phyloP scores from a whole-genome alignment of 2,888 invertebrate genomes.

The Gymnosoma rotundatum region DNA sequence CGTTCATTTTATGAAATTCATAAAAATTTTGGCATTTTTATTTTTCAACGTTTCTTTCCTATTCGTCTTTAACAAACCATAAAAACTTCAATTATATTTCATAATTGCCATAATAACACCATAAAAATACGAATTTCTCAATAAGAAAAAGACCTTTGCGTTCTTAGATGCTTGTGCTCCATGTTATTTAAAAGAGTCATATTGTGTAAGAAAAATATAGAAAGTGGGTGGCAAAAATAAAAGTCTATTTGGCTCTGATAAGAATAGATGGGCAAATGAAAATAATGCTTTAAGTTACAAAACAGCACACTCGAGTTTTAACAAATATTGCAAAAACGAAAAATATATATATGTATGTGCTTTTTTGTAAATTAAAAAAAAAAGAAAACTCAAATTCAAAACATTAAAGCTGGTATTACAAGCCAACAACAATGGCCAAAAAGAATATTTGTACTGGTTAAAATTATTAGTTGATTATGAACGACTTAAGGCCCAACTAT shows the following conservation, averaged over 20 bases:
- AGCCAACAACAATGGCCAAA: slow-evolving; percentile 43
- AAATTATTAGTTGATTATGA: not conserved
- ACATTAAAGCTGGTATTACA: slow-evolving; percentile 30
- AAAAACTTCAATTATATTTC: slow-evolving; percentile 70
- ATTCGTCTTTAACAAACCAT: slow-evolving; percentile 56
- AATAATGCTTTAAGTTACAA: slow-evolving; percentile 14
- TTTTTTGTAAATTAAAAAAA: not conserved
- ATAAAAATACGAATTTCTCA: slow-evolving; percentile 69
- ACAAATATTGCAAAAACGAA: not conserved
- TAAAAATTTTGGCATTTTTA: slow-evolving; percentile 64
- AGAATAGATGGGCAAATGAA: slow-evolving; percentile 41
- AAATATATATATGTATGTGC: too few species aligned
- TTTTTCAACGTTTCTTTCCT: slow-evolving; percentile 27
- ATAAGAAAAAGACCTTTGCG: slow-evolving; percentile 44
- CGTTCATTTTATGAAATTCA: slow-evolving; percentile 68
- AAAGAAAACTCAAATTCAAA: not conserved
- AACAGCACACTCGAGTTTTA: slow-evolving; percentile 57
- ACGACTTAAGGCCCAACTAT: too few species aligned
- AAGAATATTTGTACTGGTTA: slow-evolving; percentile 34
- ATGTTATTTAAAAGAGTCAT: not conserved
- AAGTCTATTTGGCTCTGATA: slow-evolving; percentile 69
- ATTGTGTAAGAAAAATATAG: slow-evolving; percentile 27
- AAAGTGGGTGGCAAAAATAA: slow-evolving; percentile 68
- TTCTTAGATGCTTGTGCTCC: slow-evolving; percentile 28
- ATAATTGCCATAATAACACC: slow-evolving; percentile 70